These are phyloP conservation scores for Arizona elegans DNA, from an alignment of 2,113 vertebrate species.

Conservation along the genomic window DNA sequence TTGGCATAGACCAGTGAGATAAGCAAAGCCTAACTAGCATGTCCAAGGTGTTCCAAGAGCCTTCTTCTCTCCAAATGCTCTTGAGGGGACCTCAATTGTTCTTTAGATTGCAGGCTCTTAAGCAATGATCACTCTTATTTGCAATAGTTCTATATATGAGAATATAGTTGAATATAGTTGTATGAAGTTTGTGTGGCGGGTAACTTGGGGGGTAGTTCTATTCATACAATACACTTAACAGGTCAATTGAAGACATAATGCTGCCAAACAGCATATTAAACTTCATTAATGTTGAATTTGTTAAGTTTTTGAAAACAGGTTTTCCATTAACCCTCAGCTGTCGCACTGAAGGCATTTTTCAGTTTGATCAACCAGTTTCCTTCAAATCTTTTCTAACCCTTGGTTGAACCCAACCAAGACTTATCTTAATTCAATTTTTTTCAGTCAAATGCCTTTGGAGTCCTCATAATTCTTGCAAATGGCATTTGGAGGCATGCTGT, in stretches of 20 bases:
- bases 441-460: background rate
- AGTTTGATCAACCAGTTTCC: background rate
- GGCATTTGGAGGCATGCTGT: background rate
- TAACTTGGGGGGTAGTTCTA: background rate
- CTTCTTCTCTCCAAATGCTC: background rate
- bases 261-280: background rate
- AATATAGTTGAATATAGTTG: background rate
- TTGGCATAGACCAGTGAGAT: background rate
- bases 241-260: background rate
- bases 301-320: background rate
- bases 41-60: background rate
- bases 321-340: background rate
- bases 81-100: background rate
- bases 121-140: background rate
- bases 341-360: background rate
- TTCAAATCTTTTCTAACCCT: background rate
- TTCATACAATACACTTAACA: background rate
- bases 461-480: background rate
- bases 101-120: background rate
- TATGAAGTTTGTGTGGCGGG: background rate
- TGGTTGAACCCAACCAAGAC: background rate
- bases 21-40: background rate
- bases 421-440: background rate
- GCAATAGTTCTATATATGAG: background rate
- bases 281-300: background rate